Evolutionary conservation across 2,888 invertebrate species (phyloP), one percentile per base, ranked within the genome.

Genomic region (Dichetophora obliterata): DNA sequence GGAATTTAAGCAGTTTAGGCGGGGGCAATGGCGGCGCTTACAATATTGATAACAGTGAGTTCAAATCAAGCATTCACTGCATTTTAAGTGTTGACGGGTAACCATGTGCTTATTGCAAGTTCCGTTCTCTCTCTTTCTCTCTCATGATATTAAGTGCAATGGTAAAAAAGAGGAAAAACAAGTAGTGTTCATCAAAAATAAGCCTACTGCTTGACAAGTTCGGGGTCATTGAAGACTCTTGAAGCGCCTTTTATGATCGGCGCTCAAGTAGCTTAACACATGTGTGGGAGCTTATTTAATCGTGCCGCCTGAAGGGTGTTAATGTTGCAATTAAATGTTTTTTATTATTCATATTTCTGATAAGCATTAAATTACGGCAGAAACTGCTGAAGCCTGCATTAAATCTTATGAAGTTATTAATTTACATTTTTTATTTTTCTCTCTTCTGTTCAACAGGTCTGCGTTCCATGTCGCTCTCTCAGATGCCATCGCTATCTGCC

Each of bases 11-110:
- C 73, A 79, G 83, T 24, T 80, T 80, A 75, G 81, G 82, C 9
- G 69, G 84, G 57, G 70, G 79, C 57, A 6, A 59, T 27, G 48
- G 82, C 52, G 43, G 79, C 79, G 72, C 80, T 77, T 86, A 86
- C 69, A 83, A 81, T 78, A 82, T 89, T 82, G 89, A 89, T 81
- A 87, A 86, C 82, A 88, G 89, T 89, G 86, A 88, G 89, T 86
- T 82, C 73, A 69, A 71, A 24, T n/a, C n/a, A n/a, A n/a, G n/a
- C n/a, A n/a, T n/a, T n/a, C n/a, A 57, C 6, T 22, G 22, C 22
- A 52, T 1, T 63, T 31, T 34, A 8, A 5, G 8, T 31, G 34
- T 22, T 48, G 48, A 57, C 19, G 37, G 14, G 59, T 19, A 75
- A 14, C 14, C 43, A 43, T 43, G 43, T 43, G 43, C 6, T 11